Conservation (phyloP, 2,797 vertebrate species). For the Urosaurus nigricauda region DNA sequence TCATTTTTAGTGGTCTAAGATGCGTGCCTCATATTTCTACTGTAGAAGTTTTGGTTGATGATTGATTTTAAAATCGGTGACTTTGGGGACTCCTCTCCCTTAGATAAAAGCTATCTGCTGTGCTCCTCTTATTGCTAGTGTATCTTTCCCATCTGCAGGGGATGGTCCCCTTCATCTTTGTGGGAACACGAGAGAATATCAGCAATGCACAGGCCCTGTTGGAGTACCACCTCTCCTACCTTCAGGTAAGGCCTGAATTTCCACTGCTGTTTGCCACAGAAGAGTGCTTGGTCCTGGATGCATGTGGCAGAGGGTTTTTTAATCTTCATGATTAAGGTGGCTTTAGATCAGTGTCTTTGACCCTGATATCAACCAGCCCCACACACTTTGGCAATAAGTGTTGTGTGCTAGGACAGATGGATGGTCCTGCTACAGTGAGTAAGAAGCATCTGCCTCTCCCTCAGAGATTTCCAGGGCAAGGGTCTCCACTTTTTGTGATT, state of each 20-base stretch:
- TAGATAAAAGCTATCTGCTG: neutral
- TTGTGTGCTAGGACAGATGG: neutral
- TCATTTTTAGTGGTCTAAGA: neutral
- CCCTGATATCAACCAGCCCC: neutral
- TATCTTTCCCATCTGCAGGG: constrained; percentile 78
- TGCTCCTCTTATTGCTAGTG: neutral
- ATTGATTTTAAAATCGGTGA: neutral
- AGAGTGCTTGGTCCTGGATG: neutral
- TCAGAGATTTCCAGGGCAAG: too few species aligned
- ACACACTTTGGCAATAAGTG: neutral
- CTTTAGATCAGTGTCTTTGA: neutral
- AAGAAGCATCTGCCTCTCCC: neutral
- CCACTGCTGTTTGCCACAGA: fast-evolving
- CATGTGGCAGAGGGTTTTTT: fast-evolving
- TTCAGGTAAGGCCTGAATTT: constrained; percentile 82
- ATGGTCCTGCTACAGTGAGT: neutral
- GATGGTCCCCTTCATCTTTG: constrained; percentile 94
- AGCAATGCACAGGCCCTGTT: constrained; percentile 92
- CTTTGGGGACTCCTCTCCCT: neutral
- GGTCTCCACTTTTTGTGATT: neutral
- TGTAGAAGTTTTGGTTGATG: too few species aligned
- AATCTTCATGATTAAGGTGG: neutral
- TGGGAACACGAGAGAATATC: constrained; percentile 94
- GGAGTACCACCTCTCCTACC: constrained; percentile 93
- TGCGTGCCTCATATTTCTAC: neutral